Percentiles rank a stretch among this genome's conserved stretches.
Conservation (phyloP, 2,888 invertebrate genomes). For the Cataglyphis livida region DNA sequence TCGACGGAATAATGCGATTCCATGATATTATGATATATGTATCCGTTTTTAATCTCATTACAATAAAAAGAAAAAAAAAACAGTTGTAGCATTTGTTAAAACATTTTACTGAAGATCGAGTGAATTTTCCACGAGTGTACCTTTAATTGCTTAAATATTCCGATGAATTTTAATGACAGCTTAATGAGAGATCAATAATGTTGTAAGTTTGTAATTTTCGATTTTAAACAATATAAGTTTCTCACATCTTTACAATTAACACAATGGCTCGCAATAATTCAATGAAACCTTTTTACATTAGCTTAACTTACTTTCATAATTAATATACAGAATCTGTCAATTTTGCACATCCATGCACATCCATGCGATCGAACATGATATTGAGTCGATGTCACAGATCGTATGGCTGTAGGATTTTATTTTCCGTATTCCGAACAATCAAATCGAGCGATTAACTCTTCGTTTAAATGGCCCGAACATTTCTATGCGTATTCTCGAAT, state of each 20-base stretch:
- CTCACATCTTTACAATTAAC: neutral
- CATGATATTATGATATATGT: neutral
- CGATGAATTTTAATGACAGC: neutral
- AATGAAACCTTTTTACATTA: neutral
- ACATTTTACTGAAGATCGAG: neutral
- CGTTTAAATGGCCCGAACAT: neutral
- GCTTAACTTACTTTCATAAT: neutral
- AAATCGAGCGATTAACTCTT: neutral
- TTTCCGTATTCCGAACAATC: neutral
- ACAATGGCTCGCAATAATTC: neutral
- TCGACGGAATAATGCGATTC: neutral
- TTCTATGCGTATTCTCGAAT: neutral
- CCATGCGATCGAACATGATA: neutral
- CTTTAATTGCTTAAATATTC: neutral
- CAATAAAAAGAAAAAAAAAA: neutral
- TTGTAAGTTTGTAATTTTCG: neutral
- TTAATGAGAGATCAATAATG: neutral
- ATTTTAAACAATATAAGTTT: neutral
- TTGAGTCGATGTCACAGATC: neutral
- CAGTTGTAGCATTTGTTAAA: neutral
- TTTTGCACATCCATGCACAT: neutral
- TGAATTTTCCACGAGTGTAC: neutral
- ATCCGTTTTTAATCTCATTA: neutral
- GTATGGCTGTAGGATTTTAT: neutral
- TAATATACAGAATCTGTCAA: neutral